Base-by-base conservation (phyloP, 2,113 vertebrate genomes). In the Cebus imitator region DNA sequence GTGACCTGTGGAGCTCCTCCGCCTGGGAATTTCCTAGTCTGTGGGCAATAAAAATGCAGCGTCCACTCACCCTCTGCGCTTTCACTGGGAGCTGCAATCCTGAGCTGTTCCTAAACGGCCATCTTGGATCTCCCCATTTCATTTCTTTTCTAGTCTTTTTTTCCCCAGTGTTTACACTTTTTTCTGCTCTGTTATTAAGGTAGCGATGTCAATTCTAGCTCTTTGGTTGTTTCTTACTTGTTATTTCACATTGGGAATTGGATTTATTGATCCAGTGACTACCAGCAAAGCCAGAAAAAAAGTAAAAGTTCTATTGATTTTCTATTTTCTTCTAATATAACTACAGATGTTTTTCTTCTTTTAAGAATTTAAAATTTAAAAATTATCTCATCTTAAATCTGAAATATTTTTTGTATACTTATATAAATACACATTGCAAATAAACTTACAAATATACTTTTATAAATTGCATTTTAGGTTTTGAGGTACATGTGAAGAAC, bases 131-230 rank as follows among this genome's bases (percentile, higher is more conserved):
- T 40, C 37, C 37, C 37, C 43, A 43, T 43, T 94, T 90, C 81
- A 97, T 97, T 97, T 95, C 93, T 95, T 97, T 95, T 61, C 40
- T 94, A 55, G 92, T 90, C 68, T 81, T 87, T 55, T 14, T 43
- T 8, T 0, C 5, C 18, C 82, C 27, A 9, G 0, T n/a, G 1
- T 70, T 94, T 43, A 91, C 10, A 90, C 40, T n/a, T 48, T 91
- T 96, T 92, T 70, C 66, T 75, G 57, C 55, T 86, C 91, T 58
- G 68, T 82, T 88, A 81, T 61, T 83, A 83, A 97, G 78, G 87
- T 45, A 91, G 72, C 68, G 35, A 10, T 55, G 35, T 27, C 79
- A 66, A 6, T 91, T 80, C 81, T 45, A 45, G 64, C 73, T 43
- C 72, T 81, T 52, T 40, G 12, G 37, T 76, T 85, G 64, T 90